phyloP scores from a whole-genome alignment of 1,140 invertebrate genomes.

The Drosophila eugracilis region DNA sequence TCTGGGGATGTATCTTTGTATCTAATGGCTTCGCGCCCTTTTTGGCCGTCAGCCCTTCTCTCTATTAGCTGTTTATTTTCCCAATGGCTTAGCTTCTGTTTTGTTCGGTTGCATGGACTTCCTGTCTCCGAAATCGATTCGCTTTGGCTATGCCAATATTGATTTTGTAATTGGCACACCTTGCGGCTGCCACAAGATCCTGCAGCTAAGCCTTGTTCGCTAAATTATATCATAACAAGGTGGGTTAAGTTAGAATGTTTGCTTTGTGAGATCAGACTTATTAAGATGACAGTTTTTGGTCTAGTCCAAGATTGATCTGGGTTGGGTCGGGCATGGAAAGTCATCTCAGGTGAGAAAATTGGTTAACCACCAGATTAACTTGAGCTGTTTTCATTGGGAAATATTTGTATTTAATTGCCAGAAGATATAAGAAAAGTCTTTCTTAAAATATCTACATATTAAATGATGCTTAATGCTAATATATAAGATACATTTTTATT shows the following conservation, averaged over 20 bases:
- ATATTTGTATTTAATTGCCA: too few species aligned
- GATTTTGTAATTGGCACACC: conserved; percentile 69
- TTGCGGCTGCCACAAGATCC: conserved; percentile 10
- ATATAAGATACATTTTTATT: background rate
- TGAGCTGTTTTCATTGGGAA: background rate
- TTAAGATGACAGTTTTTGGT: conserved; percentile 10
- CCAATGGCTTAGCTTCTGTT: conserved; percentile 51
- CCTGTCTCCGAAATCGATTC: conserved; percentile 35
- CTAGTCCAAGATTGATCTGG: too few species aligned
- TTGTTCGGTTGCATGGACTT: conserved; percentile 22
- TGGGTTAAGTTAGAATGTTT: background rate
- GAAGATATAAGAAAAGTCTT: too few species aligned
- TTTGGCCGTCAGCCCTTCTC: conserved; percentile 4
- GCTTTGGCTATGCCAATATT: conserved; percentile 64
- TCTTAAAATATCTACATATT: background rate
- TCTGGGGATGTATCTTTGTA: conserved; percentile 24
- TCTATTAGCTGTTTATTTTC: conserved; percentile 55
- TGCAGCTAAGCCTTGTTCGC: conserved; percentile 14
- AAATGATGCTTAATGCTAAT: too few species aligned
- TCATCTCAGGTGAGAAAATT: background rate
- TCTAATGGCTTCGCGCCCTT: conserved; percentile 40
- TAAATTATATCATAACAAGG: conserved; percentile 41
- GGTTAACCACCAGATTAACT: background rate
- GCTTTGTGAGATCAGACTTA: conserved; percentile 1
- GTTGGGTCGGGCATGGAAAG: background rate